phyloP scores from a whole-genome alignment of 1,140 invertebrate genomes.

The Aphelenchoides avenae region DNA sequence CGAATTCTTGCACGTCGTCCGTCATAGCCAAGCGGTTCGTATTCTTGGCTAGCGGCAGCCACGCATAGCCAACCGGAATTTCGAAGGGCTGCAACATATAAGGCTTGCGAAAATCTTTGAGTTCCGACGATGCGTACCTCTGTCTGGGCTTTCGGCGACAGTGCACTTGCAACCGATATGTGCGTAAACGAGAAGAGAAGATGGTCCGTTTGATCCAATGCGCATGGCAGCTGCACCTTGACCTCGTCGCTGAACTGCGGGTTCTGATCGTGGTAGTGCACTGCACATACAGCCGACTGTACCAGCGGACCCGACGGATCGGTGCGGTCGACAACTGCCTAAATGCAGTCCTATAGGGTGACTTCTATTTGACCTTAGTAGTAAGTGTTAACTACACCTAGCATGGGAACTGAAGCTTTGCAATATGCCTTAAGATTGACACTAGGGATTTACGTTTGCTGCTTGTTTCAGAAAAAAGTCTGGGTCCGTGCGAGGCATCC shows the following conservation, averaged over 20 bases:
- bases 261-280: constrained; percentile 48
- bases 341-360: not conserved
- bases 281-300: constrained; percentile 19
- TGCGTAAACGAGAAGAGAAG: constrained; percentile 39
- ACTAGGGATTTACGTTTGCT: no score
- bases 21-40: constrained; percentile 23
- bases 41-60: constrained; percentile 29
- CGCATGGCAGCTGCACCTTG: constrained; percentile 32
- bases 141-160: constrained; percentile 16
- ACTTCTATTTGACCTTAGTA: no score
- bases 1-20: constrained; percentile 35
- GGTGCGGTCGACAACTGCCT: constrained; percentile 30
- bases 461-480: no score
- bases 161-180: constrained; percentile 37
- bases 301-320: constrained; percentile 30
- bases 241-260: constrained; percentile 38
- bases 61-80: constrained; percentile 37
- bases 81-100: constrained; percentile 20
- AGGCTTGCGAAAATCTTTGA: not conserved
- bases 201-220: constrained; percentile 30
- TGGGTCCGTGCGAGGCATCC: no score
- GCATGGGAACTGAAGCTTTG: constrained; percentile 1
- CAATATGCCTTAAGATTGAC: not conserved
- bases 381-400: no score
- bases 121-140: not conserved